Base-by-base conservation (phyloP, 1,140 invertebrate species). In the Drosophila jambulina region DNA sequence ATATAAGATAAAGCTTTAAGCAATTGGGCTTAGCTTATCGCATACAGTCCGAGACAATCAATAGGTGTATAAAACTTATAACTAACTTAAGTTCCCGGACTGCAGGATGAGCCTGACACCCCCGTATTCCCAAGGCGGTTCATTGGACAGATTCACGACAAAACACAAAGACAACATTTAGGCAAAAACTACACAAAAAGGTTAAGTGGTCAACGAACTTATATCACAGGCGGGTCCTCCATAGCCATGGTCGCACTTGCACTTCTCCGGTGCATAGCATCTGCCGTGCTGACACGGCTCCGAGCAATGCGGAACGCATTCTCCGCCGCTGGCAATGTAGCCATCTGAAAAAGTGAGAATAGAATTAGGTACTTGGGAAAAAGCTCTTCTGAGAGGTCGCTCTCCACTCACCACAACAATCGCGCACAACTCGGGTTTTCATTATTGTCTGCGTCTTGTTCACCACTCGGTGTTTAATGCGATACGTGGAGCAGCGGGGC, bases 151-250 rank as follows among this genome's bases (percentile, higher is more conserved):
- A 43, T 59, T 43, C 25, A 15, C n/a, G 1, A 48, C 13, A 53
- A 45, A 54, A 54, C 5, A 53, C 23, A 21, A 61, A 43, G 10
- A 74, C 42, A 69, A 71, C 53, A 70, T 32, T 46, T 25, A 65
- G 34, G 49, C 4, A 76, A 4, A 46, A 75, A 27, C 9, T 19
- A 67, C 27, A 56, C 34, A 12, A 36, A 0, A 5, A 40, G 2
- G 45, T 70, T 34, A 58, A 46, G 6, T 1, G 23, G 15, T 74
- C 54, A 80, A 95, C 97, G 96, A 94, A 98, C 97, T 96, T 92
- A 97, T 95, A 93, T 97, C 96, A 93, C 98, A 99, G 36, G 95
- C 94, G 9, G 96, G 96, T 36, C 98, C 98, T 42, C 98, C 97
- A 91, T 96, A 99, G 48, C 97, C 97, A 45, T 95, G 95, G 64